Conservation (phyloP, 2,797 vertebrate species). For the Myotis findleyi region DNA sequence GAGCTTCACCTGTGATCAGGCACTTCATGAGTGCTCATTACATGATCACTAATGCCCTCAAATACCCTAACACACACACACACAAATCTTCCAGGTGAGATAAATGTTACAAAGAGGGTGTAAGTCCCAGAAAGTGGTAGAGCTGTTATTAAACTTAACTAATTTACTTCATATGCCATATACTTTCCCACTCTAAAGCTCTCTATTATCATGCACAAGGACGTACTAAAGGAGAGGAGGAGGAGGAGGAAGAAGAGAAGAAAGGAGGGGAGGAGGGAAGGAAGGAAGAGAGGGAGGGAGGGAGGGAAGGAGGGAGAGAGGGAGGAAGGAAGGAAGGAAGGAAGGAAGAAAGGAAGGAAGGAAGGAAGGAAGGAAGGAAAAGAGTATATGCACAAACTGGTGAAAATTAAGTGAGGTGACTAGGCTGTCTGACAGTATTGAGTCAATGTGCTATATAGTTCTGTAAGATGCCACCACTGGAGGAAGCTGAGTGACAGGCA, state of each 20-base stretch:
- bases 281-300: accelerated
- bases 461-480: not conserved
- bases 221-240: not conserved
- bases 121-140: not conserved
- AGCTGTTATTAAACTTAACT: not conserved
- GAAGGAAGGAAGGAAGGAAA: not conserved
- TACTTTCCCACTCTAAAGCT: not conserved
- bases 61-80: not conserved
- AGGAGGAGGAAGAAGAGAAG: accelerated
- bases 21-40: not conserved
- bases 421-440: not conserved
- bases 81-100: not conserved
- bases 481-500: not conserved
- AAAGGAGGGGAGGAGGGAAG: accelerated
- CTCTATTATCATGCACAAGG: not conserved
- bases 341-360: too few relatives aligned
- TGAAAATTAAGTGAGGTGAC: not conserved
- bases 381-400: not conserved
- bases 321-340: not conserved
- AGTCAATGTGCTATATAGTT: not conserved
- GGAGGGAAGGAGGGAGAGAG: accelerated
- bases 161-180: not conserved
- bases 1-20: not conserved
- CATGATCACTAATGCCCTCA: not conserved
- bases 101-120: not conserved